A percentile compares a stretch with the other conserved stretches of the same genome.
Evolutionary conservation across 2,113 vertebrate species (phyloP).

Genomic region (Gracilinanus agilis): DNA sequence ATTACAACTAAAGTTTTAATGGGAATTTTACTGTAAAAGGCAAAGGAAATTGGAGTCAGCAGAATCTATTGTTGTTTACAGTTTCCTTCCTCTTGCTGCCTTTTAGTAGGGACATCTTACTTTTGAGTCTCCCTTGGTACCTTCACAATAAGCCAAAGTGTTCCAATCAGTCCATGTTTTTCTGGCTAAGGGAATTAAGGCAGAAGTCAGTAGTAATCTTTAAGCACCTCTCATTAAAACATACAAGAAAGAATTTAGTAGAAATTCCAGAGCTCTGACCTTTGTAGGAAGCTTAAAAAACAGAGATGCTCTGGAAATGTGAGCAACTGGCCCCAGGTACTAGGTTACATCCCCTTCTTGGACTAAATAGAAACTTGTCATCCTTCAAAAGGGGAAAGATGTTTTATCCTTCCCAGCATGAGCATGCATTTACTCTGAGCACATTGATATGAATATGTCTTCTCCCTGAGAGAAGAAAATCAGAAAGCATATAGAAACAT

Average conservation of each 20-base stretch:
- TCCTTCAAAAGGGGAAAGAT: background rate
- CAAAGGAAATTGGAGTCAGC: background rate
- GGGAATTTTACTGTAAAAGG: background rate
- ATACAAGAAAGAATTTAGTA: background rate
- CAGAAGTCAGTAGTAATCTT: background rate
- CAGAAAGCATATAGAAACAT: background rate
- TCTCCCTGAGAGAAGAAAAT: background rate
- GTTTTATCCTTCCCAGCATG: background rate
- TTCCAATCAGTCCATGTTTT: background rate
- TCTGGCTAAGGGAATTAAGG: background rate
- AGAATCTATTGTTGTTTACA: background rate
- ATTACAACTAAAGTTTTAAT: background rate
- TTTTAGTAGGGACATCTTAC: background rate
- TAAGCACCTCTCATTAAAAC: background rate
- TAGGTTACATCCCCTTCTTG: background rate
- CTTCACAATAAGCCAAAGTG: background rate
- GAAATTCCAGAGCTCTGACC: background rate
- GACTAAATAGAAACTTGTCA: background rate
- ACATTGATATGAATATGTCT: background rate
- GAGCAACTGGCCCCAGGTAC: background rate
- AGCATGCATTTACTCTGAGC: background rate
- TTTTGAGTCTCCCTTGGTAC: background rate
- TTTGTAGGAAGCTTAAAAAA: background rate
- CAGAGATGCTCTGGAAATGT: background rate
- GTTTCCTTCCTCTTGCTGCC: background rate